A percentile compares a stretch with the other conserved stretches of the same genome.
phyloP scores from a whole-genome alignment of 2,888 invertebrate genomes.

The Tortricodes alternella region DNA sequence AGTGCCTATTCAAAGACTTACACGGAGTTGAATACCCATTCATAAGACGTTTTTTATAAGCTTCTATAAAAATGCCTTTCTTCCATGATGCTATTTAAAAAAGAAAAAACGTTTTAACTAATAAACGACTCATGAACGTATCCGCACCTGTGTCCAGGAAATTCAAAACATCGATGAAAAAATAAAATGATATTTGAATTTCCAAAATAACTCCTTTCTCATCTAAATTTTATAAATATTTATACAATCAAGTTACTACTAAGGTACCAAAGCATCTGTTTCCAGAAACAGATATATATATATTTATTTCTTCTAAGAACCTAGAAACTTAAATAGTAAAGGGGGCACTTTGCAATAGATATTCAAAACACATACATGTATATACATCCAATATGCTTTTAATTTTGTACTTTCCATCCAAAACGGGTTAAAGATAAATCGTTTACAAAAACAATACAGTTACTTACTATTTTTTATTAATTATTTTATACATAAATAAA shows the following conservation, averaged over 20 bases:
- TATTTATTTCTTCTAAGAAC: constrained; percentile 5
- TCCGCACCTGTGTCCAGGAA: no score
- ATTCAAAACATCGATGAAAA: constrained; percentile 39
- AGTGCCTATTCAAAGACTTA: constrained; percentile 32
- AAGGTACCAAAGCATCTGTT: not conserved
- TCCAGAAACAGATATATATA: constrained; percentile 7
- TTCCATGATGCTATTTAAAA: no score
- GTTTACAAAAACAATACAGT: constrained; percentile 35
- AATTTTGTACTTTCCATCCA: constrained; percentile 30
- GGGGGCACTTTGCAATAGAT: constrained; percentile 22
- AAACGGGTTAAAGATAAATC: constrained; percentile 20
- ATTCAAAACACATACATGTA: constrained; percentile 24
- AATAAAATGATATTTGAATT: constrained; percentile 29
- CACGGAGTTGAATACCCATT: no score
- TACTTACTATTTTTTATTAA: constrained; percentile 36
- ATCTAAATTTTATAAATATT: not conserved
- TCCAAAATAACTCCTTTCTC: not conserved
- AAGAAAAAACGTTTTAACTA: no score
- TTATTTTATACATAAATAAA: constrained; percentile 54
- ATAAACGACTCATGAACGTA: no score
- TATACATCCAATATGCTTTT: constrained; percentile 11
- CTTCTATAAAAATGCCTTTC: no score
- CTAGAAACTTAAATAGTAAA: constrained; percentile 2
- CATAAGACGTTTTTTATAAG: no score
- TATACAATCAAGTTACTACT: constrained; percentile 8